Evolutionary conservation across 1,140 invertebrate genomes (phyloP), one percentile per base, ranked within the genome.

Genomic region (Drosophila sulfurigaster): DNA sequence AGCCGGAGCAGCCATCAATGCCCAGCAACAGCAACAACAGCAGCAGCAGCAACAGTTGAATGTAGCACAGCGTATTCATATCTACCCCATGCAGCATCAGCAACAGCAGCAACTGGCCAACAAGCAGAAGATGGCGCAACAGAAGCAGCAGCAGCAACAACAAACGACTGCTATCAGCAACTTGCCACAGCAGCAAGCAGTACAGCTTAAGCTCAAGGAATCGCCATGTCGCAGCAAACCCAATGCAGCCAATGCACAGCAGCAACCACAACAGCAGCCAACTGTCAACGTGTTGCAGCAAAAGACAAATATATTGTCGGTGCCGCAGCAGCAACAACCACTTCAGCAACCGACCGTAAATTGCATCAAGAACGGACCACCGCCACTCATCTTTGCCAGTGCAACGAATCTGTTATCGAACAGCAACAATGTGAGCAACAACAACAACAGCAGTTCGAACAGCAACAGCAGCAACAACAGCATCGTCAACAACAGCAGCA

Each of bases 41-140:
- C 66, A 78, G n/a, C 76, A 79, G n/a, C 76, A 79, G 5, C 78
- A 82, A 46, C 78, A 79, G 15, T 49, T 68, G 7, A 91, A 79
- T 60, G 67, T 85, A 16, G 75, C 91, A 11, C 91, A 92, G 38
- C 78, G 91, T 1, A 92, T 92, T 38, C 91, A 92, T 30, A 91
- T 92, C 1, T 92, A 92, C 75, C 91, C 92, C 13, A 92, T 92
- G 86, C 92, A 92, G 25, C 92, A 92, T 78, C 90, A 91, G 10
- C 81, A 86, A 15, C 76, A 87, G 52, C 78, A 81, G 65, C 73
- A 75, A 46, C 65, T 78, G 48, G 66, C 68, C 25, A 82, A 78
- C 20, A 86, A 91, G 38, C 90, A 77, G 25, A 82, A 91, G 43
- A 41, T 70, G 8, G 62, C 72, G 38, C 80, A 82, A 10, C 77